These are phyloP conservation scores for Drosophila demipolita DNA, from an alignment of 2,888 invertebrate species.

Conservation along the genomic window DNA sequence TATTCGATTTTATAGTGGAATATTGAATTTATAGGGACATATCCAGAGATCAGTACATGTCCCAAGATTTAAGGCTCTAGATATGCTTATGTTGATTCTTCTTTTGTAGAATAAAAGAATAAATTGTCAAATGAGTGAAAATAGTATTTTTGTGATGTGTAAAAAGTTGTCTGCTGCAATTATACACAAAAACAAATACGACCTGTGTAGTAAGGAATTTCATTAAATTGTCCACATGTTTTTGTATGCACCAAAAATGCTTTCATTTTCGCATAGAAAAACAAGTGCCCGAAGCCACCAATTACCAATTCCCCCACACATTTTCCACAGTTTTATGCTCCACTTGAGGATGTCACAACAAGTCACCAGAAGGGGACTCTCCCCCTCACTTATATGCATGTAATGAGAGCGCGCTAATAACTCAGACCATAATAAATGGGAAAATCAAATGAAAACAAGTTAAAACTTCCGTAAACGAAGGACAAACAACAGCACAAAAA, in stretches of 20 bases:
- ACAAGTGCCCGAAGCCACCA: slow-evolving; percentile 29
- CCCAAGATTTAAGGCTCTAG: no score
- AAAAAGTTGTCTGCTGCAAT: neutral
- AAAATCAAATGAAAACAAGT: slow-evolving; percentile 78
- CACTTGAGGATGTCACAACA: slow-evolving; percentile 70
- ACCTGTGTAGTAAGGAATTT: neutral
- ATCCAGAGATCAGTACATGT: no score
- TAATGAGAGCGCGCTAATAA: slow-evolving; percentile 66
- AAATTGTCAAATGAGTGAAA: neutral
- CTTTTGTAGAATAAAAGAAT: no score
- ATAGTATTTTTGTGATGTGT: neutral
- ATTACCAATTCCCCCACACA: slow-evolving; percentile 16
- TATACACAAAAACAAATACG: neutral
- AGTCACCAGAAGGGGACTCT: slow-evolving; percentile 47
- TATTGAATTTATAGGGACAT: no score
- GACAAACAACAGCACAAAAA: slow-evolving; percentile 32
- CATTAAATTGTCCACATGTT: neutral
- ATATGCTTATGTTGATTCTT: no score
- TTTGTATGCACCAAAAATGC: neutral
- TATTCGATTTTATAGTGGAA: no score
- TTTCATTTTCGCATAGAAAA: slow-evolving; percentile 7
- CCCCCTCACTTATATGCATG: neutral
- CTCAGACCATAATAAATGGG: slow-evolving; percentile 75
- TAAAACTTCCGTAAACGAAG: slow-evolving; percentile 70
- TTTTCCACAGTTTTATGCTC: slow-evolving; percentile 43